phyloP scores from a whole-genome alignment of 1,140 invertebrate species.

The Trichoplusia ni region DNA sequence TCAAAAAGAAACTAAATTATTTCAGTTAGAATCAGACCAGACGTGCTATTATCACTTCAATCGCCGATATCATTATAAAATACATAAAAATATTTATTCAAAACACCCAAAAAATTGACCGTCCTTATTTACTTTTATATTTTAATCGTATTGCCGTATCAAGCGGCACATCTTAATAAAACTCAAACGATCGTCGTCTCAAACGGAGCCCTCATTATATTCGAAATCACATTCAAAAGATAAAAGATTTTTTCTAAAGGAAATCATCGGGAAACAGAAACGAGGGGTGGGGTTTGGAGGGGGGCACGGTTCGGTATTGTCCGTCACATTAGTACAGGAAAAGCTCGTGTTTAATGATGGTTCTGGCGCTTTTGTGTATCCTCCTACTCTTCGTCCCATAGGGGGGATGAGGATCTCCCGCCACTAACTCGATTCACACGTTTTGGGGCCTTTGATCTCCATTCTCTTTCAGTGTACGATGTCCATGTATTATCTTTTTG shows the following conservation, averaged over 20 bases:
- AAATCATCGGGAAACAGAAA: slow-evolving; percentile 39
- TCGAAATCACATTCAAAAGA: slow-evolving; percentile 42
- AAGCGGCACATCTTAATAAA: slow-evolving; percentile 17
- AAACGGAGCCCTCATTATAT: slow-evolving; percentile 40
- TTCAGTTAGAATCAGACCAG: not conserved
- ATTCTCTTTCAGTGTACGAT: slow-evolving; percentile 28
- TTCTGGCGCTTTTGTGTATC: slow-evolving; percentile 42
- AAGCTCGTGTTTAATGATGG: slow-evolving; percentile 56
- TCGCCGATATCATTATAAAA: no score
- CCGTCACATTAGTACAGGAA: slow-evolving; percentile 48
- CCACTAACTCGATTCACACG: slow-evolving; percentile 56
- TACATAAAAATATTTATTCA: not conserved
- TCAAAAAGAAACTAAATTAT: no score
- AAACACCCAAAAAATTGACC: not conserved
- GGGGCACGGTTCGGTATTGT: slow-evolving; percentile 44
- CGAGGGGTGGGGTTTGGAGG: not conserved
- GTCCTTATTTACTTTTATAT: not conserved
- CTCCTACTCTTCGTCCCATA: not conserved
- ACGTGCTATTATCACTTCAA: no score
- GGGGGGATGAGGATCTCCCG: slow-evolving; percentile 24
- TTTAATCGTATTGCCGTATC: not conserved
- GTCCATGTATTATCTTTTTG: slow-evolving; percentile 20
- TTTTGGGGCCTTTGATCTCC: slow-evolving; percentile 51
- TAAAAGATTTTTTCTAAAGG: slow-evolving; percentile 40
- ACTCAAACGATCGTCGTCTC: not conserved